Evolutionary conservation across 1,140 invertebrate species (phyloP).

Genomic region (Drosophila pruinosa): DNA sequence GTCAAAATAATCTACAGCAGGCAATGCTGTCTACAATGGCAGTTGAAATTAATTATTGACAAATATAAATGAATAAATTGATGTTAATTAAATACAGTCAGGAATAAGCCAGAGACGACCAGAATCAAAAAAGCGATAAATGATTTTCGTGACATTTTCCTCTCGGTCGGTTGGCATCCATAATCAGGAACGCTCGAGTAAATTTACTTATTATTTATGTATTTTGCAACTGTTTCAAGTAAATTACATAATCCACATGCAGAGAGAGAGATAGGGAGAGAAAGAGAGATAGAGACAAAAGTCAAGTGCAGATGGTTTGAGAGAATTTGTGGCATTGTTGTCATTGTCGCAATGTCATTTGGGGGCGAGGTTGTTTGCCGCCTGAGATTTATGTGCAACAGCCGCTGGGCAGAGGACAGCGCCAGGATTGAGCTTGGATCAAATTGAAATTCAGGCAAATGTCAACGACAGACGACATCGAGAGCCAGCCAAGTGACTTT

Average conservation of each 20-base stretch:
- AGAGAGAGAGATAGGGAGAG: background rate
- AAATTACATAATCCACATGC: slow-evolving; percentile 8
- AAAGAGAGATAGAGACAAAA: background rate
- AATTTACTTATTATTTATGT: slow-evolving; percentile 58
- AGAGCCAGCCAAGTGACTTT: slow-evolving; percentile 6
- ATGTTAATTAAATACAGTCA: slow-evolving; percentile 28
- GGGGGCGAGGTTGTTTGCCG: background rate
- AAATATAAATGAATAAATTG: background rate
- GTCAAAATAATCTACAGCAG: background rate
- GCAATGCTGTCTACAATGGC: background rate
- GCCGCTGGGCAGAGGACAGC: slow-evolving; percentile 50
- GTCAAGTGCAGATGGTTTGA: background rate
- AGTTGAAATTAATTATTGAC: background rate
- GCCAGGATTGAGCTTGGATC: slow-evolving; percentile 40
- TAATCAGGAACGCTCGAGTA: slow-evolving; percentile 32
- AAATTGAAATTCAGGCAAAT: slow-evolving; percentile 77
- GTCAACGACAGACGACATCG: slow-evolving; percentile 55
- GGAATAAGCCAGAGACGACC: slow-evolving; percentile 27
- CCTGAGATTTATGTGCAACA: slow-evolving; percentile 60
- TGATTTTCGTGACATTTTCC: slow-evolving; percentile 17
- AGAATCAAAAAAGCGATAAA: slow-evolving; percentile 51
- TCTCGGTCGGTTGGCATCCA: background rate
- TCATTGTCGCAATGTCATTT: slow-evolving; percentile 7
- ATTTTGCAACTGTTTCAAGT: slow-evolving; percentile 17
- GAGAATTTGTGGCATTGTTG: background rate